Evolutionary conservation across 2,797 vertebrate genomes (phyloP), one percentile per base, ranked within the genome.

Genomic region (Halcyon badia): DNA sequence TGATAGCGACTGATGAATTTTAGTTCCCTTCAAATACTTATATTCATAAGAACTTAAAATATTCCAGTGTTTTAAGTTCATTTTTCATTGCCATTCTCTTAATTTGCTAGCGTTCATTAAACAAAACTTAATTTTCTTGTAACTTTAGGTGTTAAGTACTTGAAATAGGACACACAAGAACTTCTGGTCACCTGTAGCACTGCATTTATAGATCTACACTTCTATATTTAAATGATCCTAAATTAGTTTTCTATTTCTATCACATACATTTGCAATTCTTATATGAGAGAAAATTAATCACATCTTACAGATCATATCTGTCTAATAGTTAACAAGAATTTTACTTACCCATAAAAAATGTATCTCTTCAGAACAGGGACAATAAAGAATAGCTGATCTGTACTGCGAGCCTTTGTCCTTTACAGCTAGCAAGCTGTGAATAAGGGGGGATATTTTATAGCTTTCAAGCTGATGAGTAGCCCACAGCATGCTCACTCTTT

Each of bases 341-440:
- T 92, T 97, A 98, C 98, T 98, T 96, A 98, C 97, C 97, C 97
- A 98, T 98, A 92, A 94, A 96, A 93, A 90, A 91, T 91, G 94
- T 83, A 80, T 89, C 70, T 96, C 78, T 96, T 94, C 94, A 96
- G 90, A 94, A 89, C 51, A 62, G 61, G 90, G 49, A 87, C 82
- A 94, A 42, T 86, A 83, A 89, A 89, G 96, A 95, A 57, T 33
- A 91, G 87, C 79, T 94, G 85, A 77, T 80, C 80, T 94, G 81
- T 85, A 31, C 80, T 41, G 89, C 51, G 69, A 96, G 58, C 76
- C 87, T 94, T 85, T 96, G 89, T 97, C 95, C 96, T 96, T 97
- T 94, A 46, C 88, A 94, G 88, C 71, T 54, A 64, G 80, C 96
- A 95, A 91, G 73, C 95, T 96, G 91, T 73, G 96, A 96, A 62